Conservation (phyloP, 2,888 invertebrate species). For the Pseudeuparius sepicola region DNA sequence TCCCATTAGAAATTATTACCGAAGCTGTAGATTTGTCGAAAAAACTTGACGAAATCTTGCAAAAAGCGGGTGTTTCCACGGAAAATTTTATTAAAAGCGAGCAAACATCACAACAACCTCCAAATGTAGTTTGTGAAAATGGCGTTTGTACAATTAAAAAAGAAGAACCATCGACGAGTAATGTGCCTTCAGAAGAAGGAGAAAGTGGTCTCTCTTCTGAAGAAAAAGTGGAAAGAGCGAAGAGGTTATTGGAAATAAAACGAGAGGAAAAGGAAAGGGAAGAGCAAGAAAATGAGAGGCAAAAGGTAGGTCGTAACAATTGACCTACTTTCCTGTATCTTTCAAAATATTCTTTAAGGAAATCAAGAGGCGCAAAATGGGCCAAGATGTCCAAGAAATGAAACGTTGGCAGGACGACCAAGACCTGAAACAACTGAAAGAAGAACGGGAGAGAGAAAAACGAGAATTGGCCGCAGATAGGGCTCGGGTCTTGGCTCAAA, state of each 20-base stretch:
- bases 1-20: slow-evolving; percentile 68
- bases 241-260: slow-evolving; percentile 57
- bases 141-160: slow-evolving; percentile 37
- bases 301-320: slow-evolving; percentile 15
- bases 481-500: slow-evolving; percentile 71
- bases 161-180: slow-evolving; percentile 10
- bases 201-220: slow-evolving; percentile 34
- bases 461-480: slow-evolving; percentile 63
- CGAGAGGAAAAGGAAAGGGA: slow-evolving; percentile 53
- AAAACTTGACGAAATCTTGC: slow-evolving; percentile 55
- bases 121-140: slow-evolving; percentile 44
- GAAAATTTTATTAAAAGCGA: slow-evolving; percentile 26
- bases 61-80: slow-evolving; percentile 46
- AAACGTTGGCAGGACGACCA: slow-evolving; percentile 65
- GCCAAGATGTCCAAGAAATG: slow-evolving; percentile 61
- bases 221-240: slow-evolving; percentile 54
- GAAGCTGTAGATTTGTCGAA: slow-evolving; percentile 47
- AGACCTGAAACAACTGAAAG: slow-evolving; percentile 60
- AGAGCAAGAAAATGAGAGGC: slow-evolving; percentile 64
- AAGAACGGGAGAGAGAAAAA: slow-evolving; percentile 66
- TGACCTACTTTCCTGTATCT: not conserved
- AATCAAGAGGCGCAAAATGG: slow-evolving; percentile 60
- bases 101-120: slow-evolving; percentile 17
- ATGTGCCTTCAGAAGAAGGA: slow-evolving; percentile 13
- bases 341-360: slow-evolving; percentile 42